Base-by-base conservation (phyloP, 2,888 invertebrate genomes). In the Balanococcus diminutus region DNA sequence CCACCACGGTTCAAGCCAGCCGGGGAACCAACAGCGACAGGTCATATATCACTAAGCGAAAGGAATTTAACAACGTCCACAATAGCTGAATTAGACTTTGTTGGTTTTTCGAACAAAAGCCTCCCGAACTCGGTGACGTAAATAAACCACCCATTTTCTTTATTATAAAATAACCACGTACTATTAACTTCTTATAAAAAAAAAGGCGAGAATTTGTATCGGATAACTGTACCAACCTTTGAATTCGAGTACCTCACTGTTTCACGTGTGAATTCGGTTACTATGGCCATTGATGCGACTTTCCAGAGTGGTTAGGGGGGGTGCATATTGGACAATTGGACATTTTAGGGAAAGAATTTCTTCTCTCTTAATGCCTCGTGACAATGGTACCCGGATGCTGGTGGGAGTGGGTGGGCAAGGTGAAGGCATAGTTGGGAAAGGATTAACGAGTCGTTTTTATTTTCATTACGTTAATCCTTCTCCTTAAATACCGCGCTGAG, bases 71-170 rank as follows among this genome's bases (percentile, higher is more conserved):
- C 42, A 28, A 32, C 25, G 42, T 36, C 85, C 79, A 85, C 75
- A 85, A 85, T 85, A 79, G 79, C 46, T 31, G 85, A 85, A 85
- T 85, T 85, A 85, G 75, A 75, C 75, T 85, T 85, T 85, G 85
- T 85, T 85, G 85, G 85, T 85, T 85, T 85, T 85, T 85, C 85
- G 75, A 79, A 85, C 85, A 85, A 85, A 85, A 85, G 85, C 16
- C n/a, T 75, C n/a, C n/a, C 11, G 14, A 56, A 85, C 28, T 79
- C 85, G 11, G 85, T 31, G 79, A 85, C 75, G 85, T 85, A 75
- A 85, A 85, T 79, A 85, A 85, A 85, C 72, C 85, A 39, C 85
- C 85, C 85, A 75, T 84, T 84, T 67, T 79, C 32, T 32, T 79
- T 79, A 79, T 36, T 5, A 31, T 79, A 79, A 67, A 67, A 67